Evolutionary conservation across 2,113 vertebrate species (phyloP), one percentile per base, ranked within the genome.

Genomic region (Solea solea): DNA sequence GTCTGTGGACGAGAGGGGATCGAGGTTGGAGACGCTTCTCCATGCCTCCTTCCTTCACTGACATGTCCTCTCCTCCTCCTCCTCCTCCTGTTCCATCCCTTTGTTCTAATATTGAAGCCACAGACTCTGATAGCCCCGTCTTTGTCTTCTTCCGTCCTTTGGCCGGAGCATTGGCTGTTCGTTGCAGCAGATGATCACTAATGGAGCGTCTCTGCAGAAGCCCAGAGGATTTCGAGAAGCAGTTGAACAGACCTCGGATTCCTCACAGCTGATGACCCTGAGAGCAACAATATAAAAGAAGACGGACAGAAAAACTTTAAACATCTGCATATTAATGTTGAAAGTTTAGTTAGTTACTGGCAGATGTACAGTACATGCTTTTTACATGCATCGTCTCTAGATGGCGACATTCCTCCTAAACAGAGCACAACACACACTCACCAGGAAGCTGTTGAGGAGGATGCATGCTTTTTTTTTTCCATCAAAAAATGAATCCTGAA

Each of bases 131-230:
- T 41, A 95, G 84, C 7, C 92, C 91, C 94, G 95, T 95, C 89
- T 98, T 99, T 68, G 94, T 96, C 86, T 98, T 99, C 86, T 97
- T 99, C 53, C 97, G 93, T 34, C 95, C 97, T 72, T 99, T 99
- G 49, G 97, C 95, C 0, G 98, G 98, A 3, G 98, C 98, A 1
- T 97, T 99, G 72, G 96, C 97, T 0, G 97, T 97, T 74, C 98
- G 96, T 0, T 97, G 94, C 61, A 99, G 94, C 66, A 99, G 91
- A 48, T 96, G 95, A 10, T 97, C 96, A 6, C 96, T 96, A 3
- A 97, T 90, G 0, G 97, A 98, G 56, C 96, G 94, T 49, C 98
- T 99, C 15, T 95, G 21, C 21, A 21, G 93, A 28, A 92, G 72
- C 0, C 91, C 92, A 27, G 92, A 89, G 45, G 70, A 92, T 88